A percentile compares a stretch with the other conserved stretches of the same genome.
Evolutionary conservation across 2,113 vertebrate genomes (phyloP).

Genomic region (Bucco capensis): DNA sequence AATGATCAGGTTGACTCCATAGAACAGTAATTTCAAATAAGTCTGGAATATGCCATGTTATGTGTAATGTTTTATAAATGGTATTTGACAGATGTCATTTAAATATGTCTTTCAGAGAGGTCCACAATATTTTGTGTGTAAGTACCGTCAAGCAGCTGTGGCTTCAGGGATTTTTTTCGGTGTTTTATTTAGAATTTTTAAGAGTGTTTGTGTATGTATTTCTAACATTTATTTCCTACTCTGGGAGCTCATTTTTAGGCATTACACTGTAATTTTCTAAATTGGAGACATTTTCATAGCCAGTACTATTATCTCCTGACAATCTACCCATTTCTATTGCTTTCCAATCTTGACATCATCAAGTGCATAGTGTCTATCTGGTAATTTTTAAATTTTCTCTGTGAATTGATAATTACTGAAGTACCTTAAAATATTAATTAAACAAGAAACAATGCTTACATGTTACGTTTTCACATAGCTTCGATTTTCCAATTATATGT

Average conservation of each 20-base stretch:
- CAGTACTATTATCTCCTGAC: background rate
- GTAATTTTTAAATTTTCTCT: background rate
- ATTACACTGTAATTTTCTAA: background rate
- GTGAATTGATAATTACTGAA: background rate
- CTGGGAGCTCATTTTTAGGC: background rate
- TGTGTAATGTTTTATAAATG: constrained; percentile 47
- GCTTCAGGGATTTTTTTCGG: background rate
- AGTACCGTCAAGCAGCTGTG: background rate
- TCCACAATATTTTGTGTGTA: background rate
- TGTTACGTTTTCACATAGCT: background rate
- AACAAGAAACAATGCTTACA: background rate
- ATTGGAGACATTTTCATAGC: background rate
- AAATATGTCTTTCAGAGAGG: background rate
- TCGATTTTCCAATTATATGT: background rate
- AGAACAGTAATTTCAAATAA: constrained; percentile 32
- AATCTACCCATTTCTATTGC: background rate
- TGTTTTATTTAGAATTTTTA: background rate
- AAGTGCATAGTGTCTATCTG: background rate
- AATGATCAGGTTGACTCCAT: constrained; percentile 2
- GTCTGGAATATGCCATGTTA: constrained; percentile 8
- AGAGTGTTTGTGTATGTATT: background rate
- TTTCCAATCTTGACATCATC: background rate
- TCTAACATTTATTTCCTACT: background rate
- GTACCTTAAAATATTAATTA: background rate
- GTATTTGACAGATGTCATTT: background rate